Percentiles rank a stretch among this genome's conserved stretches.
phyloP scores from a whole-genome alignment of 2,888 invertebrate species.

The Dendrolimus houi region DNA sequence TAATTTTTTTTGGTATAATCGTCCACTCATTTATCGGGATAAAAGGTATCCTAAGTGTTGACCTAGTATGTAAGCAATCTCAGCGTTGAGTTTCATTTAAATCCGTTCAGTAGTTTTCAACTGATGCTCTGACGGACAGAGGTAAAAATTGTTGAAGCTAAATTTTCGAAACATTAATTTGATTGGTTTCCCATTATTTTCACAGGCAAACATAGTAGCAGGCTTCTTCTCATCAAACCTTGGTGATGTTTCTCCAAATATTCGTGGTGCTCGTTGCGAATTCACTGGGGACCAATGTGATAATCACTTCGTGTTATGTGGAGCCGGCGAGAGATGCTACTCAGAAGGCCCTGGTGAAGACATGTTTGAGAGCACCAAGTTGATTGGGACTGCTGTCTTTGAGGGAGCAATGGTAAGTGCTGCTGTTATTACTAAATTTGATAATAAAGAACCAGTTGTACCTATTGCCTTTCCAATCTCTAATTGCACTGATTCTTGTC shows the following conservation, averaged over 20 bases:
- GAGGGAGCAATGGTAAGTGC: conserved; percentile 76
- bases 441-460: too few relatives aligned
- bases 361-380: conserved; percentile 89
- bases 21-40: too few relatives aligned
- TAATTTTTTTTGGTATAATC: too few relatives aligned
- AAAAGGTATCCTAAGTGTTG: too few relatives aligned
- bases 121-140: too few relatives aligned
- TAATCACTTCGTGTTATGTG: conserved; percentile 79
- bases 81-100: too few relatives aligned
- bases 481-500: too few relatives aligned
- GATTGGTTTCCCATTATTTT: neutral
- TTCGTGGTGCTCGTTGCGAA: conserved; percentile 82
- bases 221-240: conserved; percentile 89
- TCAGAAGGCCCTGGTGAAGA: conserved; percentile 87
- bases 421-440: neutral
- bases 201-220: conserved; percentile 83
- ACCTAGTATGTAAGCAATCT: too few relatives aligned
- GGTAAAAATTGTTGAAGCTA: too few relatives aligned
- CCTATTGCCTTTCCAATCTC: too few relatives aligned
- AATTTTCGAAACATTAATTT: too few relatives aligned
- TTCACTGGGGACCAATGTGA: conserved; percentile 84
- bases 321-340: conserved; percentile 78
- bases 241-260: conserved; percentile 91
- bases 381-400: conserved; percentile 83
- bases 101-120: too few relatives aligned